Base-by-base conservation (phyloP, 2,113 vertebrate species). In the Leptobrachium leishanense region DNA sequence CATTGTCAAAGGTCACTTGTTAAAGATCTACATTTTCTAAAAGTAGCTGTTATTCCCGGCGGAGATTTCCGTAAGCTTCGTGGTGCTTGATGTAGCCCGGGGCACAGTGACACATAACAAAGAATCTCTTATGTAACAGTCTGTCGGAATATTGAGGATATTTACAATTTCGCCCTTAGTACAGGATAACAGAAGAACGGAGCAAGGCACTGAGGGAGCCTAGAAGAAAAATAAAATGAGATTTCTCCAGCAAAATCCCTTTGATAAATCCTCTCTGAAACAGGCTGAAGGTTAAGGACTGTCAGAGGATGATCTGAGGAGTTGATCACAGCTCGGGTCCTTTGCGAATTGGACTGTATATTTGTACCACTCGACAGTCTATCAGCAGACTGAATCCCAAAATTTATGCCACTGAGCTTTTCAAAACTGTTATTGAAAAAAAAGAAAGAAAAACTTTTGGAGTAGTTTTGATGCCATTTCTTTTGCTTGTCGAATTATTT, bases 1-100 rank as follows among this genome's bases (percentile, higher is more conserved):
- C 44, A 50, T 70, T 72, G 50, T 54, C 69, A 41, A 40, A 54
- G 50, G 69, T 71, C 50, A 72, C 70, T 41, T 72, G 70, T 59
- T 73, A 59, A 59, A 59, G 54, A 42, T 31, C 43, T 6, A 13
- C 68, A 11, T 39, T 59, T 20, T 55, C 20, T 40, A 72, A 13
- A 55, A 50, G 31, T 8, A 72, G 10, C 40, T 12, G 2, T 13
- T 42, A 59, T 3, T 55, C 71, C 54, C 71, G 15, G 40, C 1
- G 59, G 20, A 11, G 39, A 10, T 31, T 15, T 73, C 68, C 4
- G 8, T 8, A 42, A 59, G 71, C 54, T 59, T 73, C 54, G 12
- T 7, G 54, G 71, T 73, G 40, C 6, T 8, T 2, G 53, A 10
- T 57, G 40, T 73, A 55, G 53, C 54, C 71, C n/a, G 7, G 15